Conservation (phyloP, 2,113 vertebrate species). For the Misgurnus mizolepis region DNA sequence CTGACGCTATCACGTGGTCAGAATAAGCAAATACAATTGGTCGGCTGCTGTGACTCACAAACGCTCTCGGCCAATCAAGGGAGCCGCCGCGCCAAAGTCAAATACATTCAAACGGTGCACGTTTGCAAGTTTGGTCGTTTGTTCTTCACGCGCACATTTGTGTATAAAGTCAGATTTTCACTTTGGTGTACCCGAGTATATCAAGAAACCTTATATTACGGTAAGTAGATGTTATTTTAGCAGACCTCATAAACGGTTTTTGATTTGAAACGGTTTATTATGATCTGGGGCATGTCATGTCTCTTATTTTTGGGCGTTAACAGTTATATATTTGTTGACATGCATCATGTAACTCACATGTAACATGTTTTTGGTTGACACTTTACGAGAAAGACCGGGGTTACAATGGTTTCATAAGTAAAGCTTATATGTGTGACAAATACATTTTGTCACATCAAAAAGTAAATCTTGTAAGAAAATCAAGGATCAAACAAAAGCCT, state of each 20-base stretch:
- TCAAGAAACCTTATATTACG: neutral
- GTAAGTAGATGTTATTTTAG: neutral
- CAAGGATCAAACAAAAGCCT: no score
- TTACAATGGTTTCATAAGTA: no score
- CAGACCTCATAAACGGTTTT: neutral
- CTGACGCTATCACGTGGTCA: neutral
- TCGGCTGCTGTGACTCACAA: conserved; percentile 46
- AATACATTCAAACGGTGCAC: conserved; percentile 35
- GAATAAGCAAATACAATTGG: conserved; percentile 53
- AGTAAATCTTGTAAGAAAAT: no score
- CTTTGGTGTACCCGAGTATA: neutral
- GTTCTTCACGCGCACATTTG: conserved; percentile 24
- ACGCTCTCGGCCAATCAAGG: conserved; percentile 61
- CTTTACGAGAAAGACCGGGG: no score
- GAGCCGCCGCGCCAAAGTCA: conserved; percentile 57
- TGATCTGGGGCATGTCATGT: neutral
- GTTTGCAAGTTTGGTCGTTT: neutral
- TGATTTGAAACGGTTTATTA: neutral
- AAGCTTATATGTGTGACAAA: no score
- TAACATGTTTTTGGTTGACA: no score
- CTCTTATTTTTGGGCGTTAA: neutral
- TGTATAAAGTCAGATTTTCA: neutral
- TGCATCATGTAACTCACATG: no score
- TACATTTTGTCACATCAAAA: no score
- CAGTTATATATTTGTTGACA: neutral